A percentile compares a stretch with the other conserved stretches of the same genome.
phyloP scores from a whole-genome alignment of 2,888 invertebrate genomes.

The Cordilura impudica region DNA sequence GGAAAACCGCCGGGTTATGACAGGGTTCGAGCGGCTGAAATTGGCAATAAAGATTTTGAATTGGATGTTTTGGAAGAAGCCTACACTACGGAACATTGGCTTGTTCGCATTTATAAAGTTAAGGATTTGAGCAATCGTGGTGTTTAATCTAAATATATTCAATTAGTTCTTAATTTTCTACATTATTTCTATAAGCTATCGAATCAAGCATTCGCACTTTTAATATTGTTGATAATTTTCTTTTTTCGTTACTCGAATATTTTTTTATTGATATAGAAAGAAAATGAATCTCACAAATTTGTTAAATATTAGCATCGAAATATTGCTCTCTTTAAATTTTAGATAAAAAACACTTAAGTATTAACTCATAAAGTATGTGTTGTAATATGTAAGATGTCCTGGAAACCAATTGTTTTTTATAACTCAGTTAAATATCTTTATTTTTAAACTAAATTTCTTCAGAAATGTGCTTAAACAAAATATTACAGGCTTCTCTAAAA shows the following conservation, averaged over 20 bases:
- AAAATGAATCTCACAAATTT: constrained; percentile 10
- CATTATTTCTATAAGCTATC: background rate
- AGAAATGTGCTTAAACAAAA: constrained; percentile 4
- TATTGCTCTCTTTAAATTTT: constrained; percentile 8
- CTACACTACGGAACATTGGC: constrained; percentile 99
- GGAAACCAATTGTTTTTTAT: background rate
- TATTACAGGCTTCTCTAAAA: constrained; percentile 16
- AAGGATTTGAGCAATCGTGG: constrained; percentile 95
- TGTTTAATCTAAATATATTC: constrained; percentile 79
- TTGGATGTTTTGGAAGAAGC: constrained; percentile 99
- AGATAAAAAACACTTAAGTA: constrained; percentile 24
- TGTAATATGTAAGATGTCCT: too few relatives aligned
- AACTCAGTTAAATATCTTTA: background rate
- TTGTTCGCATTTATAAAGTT: constrained; percentile 98
- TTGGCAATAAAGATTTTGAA: constrained; percentile 99
- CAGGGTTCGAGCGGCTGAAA: constrained; percentile 96
- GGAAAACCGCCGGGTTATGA: constrained; percentile 97
- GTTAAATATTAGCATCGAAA: background rate
- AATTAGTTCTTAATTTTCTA: background rate
- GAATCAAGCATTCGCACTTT: background rate
- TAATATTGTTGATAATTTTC: constrained; percentile 30
- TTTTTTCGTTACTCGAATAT: constrained; percentile 4
- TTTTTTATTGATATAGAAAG: background rate
- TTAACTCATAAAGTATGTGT: constrained; percentile 10
- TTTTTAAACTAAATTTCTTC: background rate